A percentile compares a stretch with the other conserved stretches of the same genome.
Evolutionary conservation across 2,797 vertebrate genomes (phyloP).

Genomic region (Paratrypauchen microcephalus): DNA sequence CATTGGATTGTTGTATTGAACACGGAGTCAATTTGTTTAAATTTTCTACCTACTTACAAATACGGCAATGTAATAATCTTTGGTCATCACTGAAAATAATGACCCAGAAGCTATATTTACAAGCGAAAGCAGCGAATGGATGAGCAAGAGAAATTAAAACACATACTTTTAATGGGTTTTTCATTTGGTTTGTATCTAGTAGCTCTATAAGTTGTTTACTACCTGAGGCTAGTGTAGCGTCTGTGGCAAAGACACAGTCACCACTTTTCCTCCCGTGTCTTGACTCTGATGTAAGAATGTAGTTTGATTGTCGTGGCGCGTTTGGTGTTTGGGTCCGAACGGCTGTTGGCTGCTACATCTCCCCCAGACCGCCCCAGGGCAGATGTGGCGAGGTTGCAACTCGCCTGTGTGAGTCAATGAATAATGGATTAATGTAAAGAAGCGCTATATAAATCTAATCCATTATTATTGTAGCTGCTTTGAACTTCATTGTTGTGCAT

Average conservation of each 20-base stretch:
- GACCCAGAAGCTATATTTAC: slow-evolving; percentile 25
- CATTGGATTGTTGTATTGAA: slow-evolving; percentile 62
- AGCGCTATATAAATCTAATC: slow-evolving; percentile 6
- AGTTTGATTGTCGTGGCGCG: not conserved
- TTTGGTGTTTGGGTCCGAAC: not conserved
- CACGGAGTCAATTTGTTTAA: slow-evolving; percentile 64
- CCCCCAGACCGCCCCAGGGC: slow-evolving; percentile 2
- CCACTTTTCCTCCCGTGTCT: not conserved
- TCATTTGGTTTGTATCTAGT: not conserved
- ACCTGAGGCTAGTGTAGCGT: not conserved
- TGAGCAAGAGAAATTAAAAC: slow-evolving; percentile 20
- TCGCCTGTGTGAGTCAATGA: not conserved
- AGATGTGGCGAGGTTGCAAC: not conserved
- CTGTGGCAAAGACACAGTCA: not conserved
- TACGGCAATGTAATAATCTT: slow-evolving; percentile 60
- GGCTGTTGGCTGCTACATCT: not conserved
- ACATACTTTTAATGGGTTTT: slow-evolving; percentile 4
- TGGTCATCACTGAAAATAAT: slow-evolving; percentile 49
- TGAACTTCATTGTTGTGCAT: slow-evolving; percentile 7
- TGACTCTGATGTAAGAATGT: not conserved
- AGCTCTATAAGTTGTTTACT: not conserved
- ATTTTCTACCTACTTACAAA: slow-evolving; percentile 45
- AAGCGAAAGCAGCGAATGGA: slow-evolving; percentile 25
- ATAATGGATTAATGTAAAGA: slow-evolving; percentile 13
- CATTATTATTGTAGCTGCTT: slow-evolving; percentile 4